Evolutionary conservation across 2,113 vertebrate genomes (phyloP), one percentile per base, ranked within the genome.

Genomic region (Tragulus kanchil): DNA sequence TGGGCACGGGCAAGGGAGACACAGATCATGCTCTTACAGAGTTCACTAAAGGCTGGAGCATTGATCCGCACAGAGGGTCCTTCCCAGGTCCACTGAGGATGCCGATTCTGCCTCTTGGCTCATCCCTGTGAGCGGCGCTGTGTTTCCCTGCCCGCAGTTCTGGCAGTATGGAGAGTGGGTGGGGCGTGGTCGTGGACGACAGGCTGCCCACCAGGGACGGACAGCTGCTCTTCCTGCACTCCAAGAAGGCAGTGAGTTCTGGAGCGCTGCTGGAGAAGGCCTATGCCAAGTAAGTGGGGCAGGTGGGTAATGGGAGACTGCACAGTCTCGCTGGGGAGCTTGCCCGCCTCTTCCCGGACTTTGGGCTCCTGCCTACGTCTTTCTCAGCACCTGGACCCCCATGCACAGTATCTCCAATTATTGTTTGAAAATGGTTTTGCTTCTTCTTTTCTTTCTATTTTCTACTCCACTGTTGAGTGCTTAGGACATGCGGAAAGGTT

Each of bases 251-350:
- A 97, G 17, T 0, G 98, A 99, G 75, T 99, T 99, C 98, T 99
- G 99, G 99, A 98, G 98, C 98, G 0, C 95, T 99, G 85, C 91
- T 99, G 98, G 99, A 99, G 98, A 99, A 99, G n/a, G 99, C 99
- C 95, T 99, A 99, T 0, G 98, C 99, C 95, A 99, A 99, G 98
- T 99, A 97, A 1, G 98, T 93, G 28, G 83, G 23, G 16, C 69
- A 17, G 59, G 26, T 1, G 10, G 89, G 81, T 13, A 12, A n/a
- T 3, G 0, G 71, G 31, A 15, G 52, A 13, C 3, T 1, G 42
- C 0, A 0, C 23, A 0, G n/a, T 21, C n/a, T 52, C 75, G 42
- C 6, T 1, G 56, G 26, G 54, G 19, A 2, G 11, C 8, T n/a
- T 56, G 2, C 23, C 17, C 1, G 1, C 9, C 54, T 26, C 0